Percentiles rank a stretch among this genome's conserved stretches.
Conservation (phyloP, 2,888 invertebrate genomes). For the Eurytoma adleriae region DNA sequence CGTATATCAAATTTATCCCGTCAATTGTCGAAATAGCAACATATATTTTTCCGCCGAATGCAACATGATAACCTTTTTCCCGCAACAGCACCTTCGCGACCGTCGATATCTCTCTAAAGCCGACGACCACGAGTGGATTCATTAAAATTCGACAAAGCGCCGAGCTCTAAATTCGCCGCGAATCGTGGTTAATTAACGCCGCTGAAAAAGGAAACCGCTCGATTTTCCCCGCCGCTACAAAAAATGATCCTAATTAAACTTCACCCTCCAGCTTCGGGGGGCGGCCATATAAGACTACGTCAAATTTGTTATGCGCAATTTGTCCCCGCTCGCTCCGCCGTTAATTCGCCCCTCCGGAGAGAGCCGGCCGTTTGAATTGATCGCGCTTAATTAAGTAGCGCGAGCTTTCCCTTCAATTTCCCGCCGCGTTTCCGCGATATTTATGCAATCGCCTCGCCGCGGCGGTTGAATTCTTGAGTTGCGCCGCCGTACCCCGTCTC, state of each 20-base stretch:
- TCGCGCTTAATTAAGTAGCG: conserved; percentile 55
- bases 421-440: conserved; percentile 17
- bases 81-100: no score
- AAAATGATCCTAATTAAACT: conserved; percentile 51
- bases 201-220: conserved; percentile 23
- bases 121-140: not conserved
- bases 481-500: not conserved
- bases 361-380: conserved; percentile 45
- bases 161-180: not conserved
- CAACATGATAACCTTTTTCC: no score
- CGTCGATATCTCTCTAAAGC: no score
- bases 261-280: not conserved
- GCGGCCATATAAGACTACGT: conserved; percentile 29
- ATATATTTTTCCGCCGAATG: no score
- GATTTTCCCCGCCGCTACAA: conserved; percentile 2
- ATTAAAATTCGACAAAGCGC: not conserved
- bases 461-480: conserved; percentile 11
- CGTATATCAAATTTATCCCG: no score
- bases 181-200: conserved; percentile 27
- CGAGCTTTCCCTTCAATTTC: conserved; percentile 51
- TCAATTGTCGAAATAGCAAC: no score
- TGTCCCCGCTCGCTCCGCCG: conserved; percentile 25
- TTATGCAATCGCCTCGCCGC: conserved; percentile 32
- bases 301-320: conserved; percentile 54
- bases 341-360: conserved; percentile 39